Conservation (phyloP, 2,888 invertebrate species). For the Calameuta filiformis region DNA sequence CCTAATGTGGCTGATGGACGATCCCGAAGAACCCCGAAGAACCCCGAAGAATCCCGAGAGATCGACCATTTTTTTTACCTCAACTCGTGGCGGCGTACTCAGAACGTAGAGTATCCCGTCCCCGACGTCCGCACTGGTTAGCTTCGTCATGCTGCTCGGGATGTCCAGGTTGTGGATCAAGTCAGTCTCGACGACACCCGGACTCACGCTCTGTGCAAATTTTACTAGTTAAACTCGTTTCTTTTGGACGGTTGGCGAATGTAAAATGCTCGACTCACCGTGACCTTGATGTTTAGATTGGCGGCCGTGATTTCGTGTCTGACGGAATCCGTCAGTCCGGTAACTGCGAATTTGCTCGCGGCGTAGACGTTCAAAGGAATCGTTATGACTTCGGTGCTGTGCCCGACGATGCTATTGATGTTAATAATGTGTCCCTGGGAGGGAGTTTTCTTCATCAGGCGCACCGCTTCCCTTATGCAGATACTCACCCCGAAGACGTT, state of each 20-base stretch:
- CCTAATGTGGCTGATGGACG: too few relatives aligned
- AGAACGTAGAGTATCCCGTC: slow-evolving; percentile 43
- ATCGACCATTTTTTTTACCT: slow-evolving; percentile 29
- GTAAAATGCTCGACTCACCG: slow-evolving; percentile 46
- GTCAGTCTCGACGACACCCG: slow-evolving; percentile 55
- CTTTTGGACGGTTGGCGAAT: too few relatives aligned
- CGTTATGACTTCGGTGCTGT: slow-evolving; percentile 42
- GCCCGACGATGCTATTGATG: slow-evolving; percentile 66
- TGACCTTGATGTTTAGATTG: slow-evolving; percentile 62
- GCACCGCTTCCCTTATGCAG: slow-evolving; percentile 70
- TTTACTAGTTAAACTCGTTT: too few relatives aligned
- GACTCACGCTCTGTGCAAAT: slow-evolving; percentile 55
- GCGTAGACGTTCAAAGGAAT: slow-evolving; percentile 62
- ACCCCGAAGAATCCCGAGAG: too few relatives aligned
- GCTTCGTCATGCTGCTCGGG: too few relatives aligned
- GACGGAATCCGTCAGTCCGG: slow-evolving; percentile 66
- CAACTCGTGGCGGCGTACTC: slow-evolving; percentile 44
- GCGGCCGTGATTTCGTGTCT: slow-evolving; percentile 65
- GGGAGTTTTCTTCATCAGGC: slow-evolving; percentile 68
- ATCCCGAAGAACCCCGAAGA: too few relatives aligned
- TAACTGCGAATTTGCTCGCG: slow-evolving; percentile 69
- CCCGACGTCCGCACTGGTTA: slow-evolving; percentile 31
- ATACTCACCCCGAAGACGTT: slow-evolving; percentile 72
- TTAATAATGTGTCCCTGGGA: slow-evolving; percentile 72
- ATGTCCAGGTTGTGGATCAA: slow-evolving; percentile 29